Conservation (phyloP, 2,888 invertebrate species). For the Altica lythri region DNA sequence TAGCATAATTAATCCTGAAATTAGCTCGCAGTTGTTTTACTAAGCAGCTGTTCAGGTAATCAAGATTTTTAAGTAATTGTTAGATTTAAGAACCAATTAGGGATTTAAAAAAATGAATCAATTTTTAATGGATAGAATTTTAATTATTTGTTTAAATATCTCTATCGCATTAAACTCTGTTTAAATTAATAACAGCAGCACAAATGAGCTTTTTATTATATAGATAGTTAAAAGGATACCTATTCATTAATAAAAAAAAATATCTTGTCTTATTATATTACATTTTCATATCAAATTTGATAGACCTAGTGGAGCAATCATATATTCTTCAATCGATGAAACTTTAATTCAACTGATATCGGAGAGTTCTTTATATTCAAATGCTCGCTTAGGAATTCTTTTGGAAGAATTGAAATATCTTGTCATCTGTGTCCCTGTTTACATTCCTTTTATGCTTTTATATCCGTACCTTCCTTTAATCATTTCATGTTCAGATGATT, state of each 20-base stretch:
- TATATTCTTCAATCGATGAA: conserved; percentile 20
- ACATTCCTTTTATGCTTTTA: conserved; percentile 15
- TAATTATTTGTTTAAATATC: too few species aligned
- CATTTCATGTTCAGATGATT: conserved; percentile 3
- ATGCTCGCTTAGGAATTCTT: conserved; percentile 13
- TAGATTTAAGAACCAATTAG: too few species aligned
- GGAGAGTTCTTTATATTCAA: conserved; percentile 18
- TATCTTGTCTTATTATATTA: too few species aligned
- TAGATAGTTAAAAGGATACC: too few species aligned
- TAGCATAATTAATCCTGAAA: conserved; percentile 12
- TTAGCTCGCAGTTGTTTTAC: conserved; percentile 5
- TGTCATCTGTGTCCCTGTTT: conserved; percentile 18
- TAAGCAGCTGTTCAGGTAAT: not conserved
- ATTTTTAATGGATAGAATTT: too few species aligned
- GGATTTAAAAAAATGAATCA: too few species aligned
- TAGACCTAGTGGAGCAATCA: conserved; percentile 14
- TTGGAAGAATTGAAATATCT: conserved; percentile 20
- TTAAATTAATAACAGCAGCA: too few species aligned
- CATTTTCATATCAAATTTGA: too few species aligned
- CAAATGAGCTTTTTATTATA: too few species aligned
- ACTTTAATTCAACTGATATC: conserved; percentile 18
- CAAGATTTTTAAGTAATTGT: too few species aligned
- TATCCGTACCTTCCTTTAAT: not conserved
- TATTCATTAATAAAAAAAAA: too few species aligned
- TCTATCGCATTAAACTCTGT: too few species aligned